Evolutionary conservation across 2,113 vertebrate species (phyloP).

Genomic region (Proteles cristata): DNA sequence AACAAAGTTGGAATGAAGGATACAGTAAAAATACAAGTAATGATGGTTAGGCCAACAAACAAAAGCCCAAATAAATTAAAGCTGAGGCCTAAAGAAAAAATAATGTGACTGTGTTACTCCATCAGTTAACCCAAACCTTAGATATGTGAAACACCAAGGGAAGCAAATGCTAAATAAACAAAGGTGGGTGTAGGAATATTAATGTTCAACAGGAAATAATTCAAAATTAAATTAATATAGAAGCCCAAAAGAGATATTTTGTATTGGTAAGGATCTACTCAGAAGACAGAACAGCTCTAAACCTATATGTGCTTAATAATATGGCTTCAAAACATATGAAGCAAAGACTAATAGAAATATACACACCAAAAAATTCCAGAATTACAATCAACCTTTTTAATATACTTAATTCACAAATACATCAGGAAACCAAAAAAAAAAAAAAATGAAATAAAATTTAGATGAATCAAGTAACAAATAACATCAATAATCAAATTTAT

Average conservation of each 20-base stretch:
- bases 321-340: neutral
- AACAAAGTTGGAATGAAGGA: neutral
- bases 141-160: neutral
- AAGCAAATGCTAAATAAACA: neutral
- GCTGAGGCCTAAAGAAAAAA: neutral
- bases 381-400: neutral
- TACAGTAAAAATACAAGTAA: neutral
- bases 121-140: neutral
- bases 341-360: neutral
- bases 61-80: neutral
- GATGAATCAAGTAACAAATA: neutral
- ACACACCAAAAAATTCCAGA: neutral
- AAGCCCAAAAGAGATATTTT: neutral
- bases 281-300: neutral
- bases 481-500: slow-evolving; percentile 5
- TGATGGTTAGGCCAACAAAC: neutral
- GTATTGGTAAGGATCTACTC: neutral
- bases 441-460: neutral
- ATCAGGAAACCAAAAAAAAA: neutral
- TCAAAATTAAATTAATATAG: neutral
- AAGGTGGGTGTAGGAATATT: neutral
- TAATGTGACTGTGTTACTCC: neutral
- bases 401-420: neutral
- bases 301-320: neutral
- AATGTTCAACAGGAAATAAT: neutral